These are phyloP conservation scores for Crax fasciolata DNA, from an alignment of 2,797 vertebrate species.

Conservation along the genomic window DNA sequence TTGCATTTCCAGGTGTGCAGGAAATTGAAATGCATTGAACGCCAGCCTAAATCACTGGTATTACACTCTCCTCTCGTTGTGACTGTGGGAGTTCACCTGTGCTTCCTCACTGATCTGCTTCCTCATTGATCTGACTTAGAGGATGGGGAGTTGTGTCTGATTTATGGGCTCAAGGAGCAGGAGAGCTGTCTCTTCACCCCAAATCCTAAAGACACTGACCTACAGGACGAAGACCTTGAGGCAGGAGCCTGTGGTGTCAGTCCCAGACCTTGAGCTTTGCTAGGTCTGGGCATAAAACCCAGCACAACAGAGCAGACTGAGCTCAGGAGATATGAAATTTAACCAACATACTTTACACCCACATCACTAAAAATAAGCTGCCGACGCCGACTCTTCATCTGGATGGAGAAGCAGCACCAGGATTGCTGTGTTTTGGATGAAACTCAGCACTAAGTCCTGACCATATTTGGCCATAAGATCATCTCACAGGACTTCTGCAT, in stretches of 20 bases:
- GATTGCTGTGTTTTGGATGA: background rate
- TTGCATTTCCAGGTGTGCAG: background rate
- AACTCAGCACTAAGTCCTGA: slow-evolving; percentile 11
- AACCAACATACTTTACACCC: slow-evolving; percentile 49
- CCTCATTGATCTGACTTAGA: background rate
- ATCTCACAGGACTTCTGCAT: background rate
- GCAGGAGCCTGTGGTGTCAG: background rate
- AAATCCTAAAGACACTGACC: background rate
- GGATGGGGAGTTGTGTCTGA: rapidly evolving
- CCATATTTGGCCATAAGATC: slow-evolving; percentile 64
- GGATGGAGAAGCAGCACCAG: slow-evolving; percentile 1
- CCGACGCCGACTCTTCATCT: slow-evolving; percentile 35
- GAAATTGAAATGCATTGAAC: background rate
- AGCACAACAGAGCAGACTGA: slow-evolving; percentile 1
- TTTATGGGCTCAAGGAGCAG: background rate
- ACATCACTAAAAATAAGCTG: slow-evolving; percentile 28
- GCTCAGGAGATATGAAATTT: background rate
- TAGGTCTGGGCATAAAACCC: background rate
- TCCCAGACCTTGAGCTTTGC: background rate
- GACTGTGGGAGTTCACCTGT: background rate
- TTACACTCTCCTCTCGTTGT: background rate
- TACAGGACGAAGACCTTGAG: background rate
- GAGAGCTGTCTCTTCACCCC: background rate
- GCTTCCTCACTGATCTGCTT: background rate
- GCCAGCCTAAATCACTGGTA: background rate